phyloP scores from a whole-genome alignment of 1,140 invertebrate genomes.

The Monochamus saltuarius region DNA sequence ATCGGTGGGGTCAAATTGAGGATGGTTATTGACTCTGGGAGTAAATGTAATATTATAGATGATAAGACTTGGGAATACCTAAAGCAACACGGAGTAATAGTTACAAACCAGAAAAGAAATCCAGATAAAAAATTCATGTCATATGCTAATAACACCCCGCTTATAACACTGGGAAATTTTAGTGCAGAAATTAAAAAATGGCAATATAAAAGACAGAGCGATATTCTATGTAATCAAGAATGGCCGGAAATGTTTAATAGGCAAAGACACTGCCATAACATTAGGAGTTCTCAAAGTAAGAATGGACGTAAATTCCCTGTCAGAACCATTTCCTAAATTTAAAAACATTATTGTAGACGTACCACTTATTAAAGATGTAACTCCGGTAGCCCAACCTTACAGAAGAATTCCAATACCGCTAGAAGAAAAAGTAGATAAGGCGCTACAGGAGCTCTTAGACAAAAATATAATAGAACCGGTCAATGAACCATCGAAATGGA shows the following conservation, averaged over 20 bases:
- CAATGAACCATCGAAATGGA: not conserved
- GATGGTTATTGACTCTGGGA: constrained; percentile 7
- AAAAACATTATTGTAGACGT: constrained; percentile 16
- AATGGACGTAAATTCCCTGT: not conserved
- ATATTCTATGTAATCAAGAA: no score
- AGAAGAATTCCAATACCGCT: constrained; percentile 15
- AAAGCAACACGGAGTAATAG: constrained; percentile 14
- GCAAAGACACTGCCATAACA: no score
- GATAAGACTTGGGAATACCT: constrained; percentile 14
- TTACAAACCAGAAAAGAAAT: constrained; percentile 3
- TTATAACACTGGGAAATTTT: no score
- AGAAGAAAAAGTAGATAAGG: constrained; percentile 21
- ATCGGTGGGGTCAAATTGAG: not conserved
- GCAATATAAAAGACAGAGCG: no score
- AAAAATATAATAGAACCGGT: constrained; percentile 7
- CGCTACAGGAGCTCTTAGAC: constrained; percentile 3
- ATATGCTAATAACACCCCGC: not conserved
- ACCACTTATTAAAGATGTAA: constrained; percentile 15
- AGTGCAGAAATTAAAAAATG: no score
- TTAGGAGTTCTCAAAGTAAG: no score
- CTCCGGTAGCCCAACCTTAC: constrained; percentile 21
- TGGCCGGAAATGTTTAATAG: no score
- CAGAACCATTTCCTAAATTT: constrained; percentile 19
- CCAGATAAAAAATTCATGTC: not conserved
- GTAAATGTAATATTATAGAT: constrained; percentile 10